A percentile compares a stretch with the other conserved stretches of the same genome.
phyloP scores from a whole-genome alignment of 2,113 vertebrate genomes.

The Passerina amoena region DNA sequence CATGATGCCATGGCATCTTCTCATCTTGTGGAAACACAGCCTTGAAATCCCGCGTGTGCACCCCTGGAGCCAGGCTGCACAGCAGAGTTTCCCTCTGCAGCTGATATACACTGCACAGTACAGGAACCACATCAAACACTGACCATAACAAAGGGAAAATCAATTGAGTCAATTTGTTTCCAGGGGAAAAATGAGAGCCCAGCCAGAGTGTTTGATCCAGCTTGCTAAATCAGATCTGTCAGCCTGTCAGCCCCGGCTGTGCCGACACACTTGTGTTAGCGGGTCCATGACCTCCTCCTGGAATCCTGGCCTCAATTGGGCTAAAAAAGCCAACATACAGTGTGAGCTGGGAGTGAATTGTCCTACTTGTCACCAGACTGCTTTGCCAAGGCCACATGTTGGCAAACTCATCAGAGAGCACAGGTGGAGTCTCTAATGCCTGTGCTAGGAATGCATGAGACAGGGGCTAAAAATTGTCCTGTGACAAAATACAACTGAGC shows the following conservation, averaged over 20 bases:
- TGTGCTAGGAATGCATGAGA: accelerated
- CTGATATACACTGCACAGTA: neutral
- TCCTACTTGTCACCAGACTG: neutral
- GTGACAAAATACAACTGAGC: neutral
- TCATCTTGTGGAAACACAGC: neutral
- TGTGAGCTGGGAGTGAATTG: neutral
- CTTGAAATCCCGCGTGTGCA: accelerated
- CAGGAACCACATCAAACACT: neutral
- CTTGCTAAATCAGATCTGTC: neutral
- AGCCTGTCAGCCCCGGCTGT: neutral
- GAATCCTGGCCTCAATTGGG: neutral
- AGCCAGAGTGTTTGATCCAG: neutral
- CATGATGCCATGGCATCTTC: neutral
- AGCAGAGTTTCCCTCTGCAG: neutral
- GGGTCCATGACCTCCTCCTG: accelerated
- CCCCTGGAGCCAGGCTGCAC: neutral
- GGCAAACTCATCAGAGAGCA: neutral
- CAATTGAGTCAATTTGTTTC: neutral
- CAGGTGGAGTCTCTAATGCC: neutral
- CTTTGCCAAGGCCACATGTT: neutral
- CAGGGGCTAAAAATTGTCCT: neutral
- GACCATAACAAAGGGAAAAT: neutral
- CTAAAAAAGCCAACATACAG: neutral
- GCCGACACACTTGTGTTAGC: neutral
- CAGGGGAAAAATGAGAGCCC: neutral